Conservation (phyloP, 2,888 invertebrate genomes). For the Nudaria mundana region DNA sequence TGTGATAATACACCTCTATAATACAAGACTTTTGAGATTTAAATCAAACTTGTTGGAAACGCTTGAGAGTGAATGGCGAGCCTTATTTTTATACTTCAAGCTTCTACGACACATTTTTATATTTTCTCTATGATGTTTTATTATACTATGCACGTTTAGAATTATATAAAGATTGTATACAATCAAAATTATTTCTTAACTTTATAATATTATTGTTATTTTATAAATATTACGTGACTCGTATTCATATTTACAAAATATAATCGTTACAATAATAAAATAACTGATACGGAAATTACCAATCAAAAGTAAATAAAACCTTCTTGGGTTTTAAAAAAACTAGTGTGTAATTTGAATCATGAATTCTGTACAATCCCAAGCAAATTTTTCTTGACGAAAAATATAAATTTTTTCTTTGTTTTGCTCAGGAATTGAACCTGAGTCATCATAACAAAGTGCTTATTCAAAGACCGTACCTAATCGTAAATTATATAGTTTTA, state of each 20-base stretch:
- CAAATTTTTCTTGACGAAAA: conserved; percentile 14
- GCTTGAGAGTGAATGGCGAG: conserved; percentile 21
- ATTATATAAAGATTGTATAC: conserved; percentile 18
- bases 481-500: no score
- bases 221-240: not conserved
- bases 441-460: conserved; percentile 7
- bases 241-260: not conserved
- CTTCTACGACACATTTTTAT: conserved; percentile 28
- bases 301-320: no score
- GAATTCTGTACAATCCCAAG: conserved; percentile 1
- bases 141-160: conserved; percentile 16
- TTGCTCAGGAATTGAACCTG: not conserved
- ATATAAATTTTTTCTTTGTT: conserved; percentile 11
- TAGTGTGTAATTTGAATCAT: no score
- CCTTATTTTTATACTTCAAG: conserved; percentile 27
- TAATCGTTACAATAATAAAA: no score
- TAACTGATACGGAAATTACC: no score
- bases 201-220: not conserved
- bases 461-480: not conserved
- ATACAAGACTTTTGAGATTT: not conserved
- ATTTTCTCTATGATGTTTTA: conserved; percentile 29
- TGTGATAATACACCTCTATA: not conserved
- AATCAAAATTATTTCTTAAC: not conserved
- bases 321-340: no score
- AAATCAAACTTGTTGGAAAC: conserved; percentile 8